Percentiles rank a stretch among this genome's conserved stretches.
Evolutionary conservation across 2,888 invertebrate species (phyloP).

Genomic region (Linyphia triangularis): DNA sequence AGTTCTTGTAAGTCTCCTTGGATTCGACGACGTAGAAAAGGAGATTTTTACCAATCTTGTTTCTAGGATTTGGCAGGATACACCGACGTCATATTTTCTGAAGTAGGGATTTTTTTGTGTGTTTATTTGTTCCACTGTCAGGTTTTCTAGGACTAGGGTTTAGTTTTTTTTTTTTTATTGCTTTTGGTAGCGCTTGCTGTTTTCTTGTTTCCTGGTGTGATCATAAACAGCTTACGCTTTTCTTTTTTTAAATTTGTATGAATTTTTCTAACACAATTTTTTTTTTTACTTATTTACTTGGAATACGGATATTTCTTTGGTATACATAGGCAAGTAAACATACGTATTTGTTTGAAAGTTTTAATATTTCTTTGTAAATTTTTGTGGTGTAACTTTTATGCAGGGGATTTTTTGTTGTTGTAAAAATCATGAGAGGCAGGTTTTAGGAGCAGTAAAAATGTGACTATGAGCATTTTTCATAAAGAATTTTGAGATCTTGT

Average conservation of each 20-base stretch:
- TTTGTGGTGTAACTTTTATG: no score
- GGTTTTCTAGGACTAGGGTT: background rate
- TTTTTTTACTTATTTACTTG: conserved; percentile 16
- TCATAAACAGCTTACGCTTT: conserved; percentile 61
- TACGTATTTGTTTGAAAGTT: no score
- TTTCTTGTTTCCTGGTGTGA: conserved; percentile 47
- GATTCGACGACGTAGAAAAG: conserved; percentile 31
- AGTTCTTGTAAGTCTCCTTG: conserved; percentile 19
- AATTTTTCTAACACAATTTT: background rate
- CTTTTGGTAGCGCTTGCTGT: conserved; percentile 32
- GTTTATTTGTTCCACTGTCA: background rate
- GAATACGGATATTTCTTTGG: background rate
- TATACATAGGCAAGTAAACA: no score
- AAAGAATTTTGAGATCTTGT: no score
- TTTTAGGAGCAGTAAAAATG: no score
- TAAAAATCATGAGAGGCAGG: no score
- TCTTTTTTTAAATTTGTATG: background rate
- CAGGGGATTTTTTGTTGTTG: no score
- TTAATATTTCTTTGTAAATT: no score
- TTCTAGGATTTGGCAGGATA: conserved; percentile 60
- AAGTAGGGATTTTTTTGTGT: background rate
- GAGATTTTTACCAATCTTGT: conserved; percentile 47
- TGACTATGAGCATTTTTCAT: no score
- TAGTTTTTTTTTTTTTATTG: conserved; percentile 28
- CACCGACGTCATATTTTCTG: conserved; percentile 47